Conservation (phyloP, 2,888 invertebrate species). For the Acholoe squamosa region DNA sequence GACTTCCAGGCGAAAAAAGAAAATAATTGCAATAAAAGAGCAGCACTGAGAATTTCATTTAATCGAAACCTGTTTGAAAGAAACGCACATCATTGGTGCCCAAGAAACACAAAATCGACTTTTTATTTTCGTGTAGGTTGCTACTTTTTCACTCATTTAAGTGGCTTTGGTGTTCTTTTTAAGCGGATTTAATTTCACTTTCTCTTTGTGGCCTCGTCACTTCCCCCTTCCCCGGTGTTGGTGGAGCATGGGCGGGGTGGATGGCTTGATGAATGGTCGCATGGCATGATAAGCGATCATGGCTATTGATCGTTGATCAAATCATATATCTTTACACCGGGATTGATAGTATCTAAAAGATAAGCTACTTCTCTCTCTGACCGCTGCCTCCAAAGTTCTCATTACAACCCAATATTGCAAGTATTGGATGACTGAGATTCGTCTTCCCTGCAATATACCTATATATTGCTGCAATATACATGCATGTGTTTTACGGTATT, state of each 20-base stretch:
- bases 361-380: neutral
- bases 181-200: neutral
- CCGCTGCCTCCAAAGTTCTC: too few species aligned
- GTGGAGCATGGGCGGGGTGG: neutral
- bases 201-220: neutral
- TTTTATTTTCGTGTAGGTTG: neutral
- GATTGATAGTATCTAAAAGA: constrained; percentile 31
- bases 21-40: neutral
- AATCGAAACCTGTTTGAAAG: neutral
- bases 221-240: neutral
- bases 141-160: neutral
- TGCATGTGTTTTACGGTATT: too few species aligned
- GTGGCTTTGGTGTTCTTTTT: constrained; percentile 6
- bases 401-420: too few species aligned
- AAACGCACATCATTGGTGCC: neutral
- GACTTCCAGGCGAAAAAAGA: too few species aligned
- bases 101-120: neutral
- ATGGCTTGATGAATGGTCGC: neutral
- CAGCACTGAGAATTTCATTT: neutral
- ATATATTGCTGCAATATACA: too few species aligned
- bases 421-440: too few species aligned
- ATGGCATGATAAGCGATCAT: constrained; percentile 8
- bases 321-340: constrained; percentile 4
- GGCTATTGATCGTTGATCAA: constrained; percentile 5
- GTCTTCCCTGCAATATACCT: too few species aligned